phyloP scores from a whole-genome alignment of 2,797 vertebrate species.

The Sebastolobus alascanus region DNA sequence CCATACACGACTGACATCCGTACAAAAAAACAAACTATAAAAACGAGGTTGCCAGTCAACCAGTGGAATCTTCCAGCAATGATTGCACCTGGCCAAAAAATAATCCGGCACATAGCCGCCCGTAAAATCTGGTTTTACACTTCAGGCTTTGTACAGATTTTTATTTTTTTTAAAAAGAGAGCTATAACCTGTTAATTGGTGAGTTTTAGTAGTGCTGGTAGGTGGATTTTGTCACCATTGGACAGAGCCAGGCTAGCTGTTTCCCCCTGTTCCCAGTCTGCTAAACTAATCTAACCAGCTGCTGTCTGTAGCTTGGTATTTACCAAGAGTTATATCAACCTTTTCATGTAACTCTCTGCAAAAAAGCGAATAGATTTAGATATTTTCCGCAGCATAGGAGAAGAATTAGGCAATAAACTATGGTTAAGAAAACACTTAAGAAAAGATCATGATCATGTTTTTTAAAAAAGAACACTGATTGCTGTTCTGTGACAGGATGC shows the following conservation, averaged over 20 bases:
- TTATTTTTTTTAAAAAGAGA: no score
- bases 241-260: not conserved
- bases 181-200: not conserved
- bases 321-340: not conserved
- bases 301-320: not conserved
- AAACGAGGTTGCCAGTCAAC: not conserved
- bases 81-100: not conserved
- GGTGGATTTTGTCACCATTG: not conserved
- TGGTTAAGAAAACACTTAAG: not conserved
- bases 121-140: not conserved
- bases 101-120: not conserved
- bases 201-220: not conserved
- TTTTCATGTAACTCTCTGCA: not conserved
- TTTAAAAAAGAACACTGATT: not conserved
- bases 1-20: not conserved
- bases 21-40: constrained; percentile 2
- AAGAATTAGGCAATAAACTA: not conserved
- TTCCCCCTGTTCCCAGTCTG: not conserved
- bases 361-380: not conserved
- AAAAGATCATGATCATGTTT: not conserved
- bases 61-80: not conserved
- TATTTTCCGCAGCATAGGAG: no score
- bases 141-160: not conserved
- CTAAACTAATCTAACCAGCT: not conserved
- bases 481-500: not conserved